These are phyloP conservation scores for Torymus aiolomorphi DNA, from an alignment of 2,888 invertebrate species.

Conservation along the genomic window DNA sequence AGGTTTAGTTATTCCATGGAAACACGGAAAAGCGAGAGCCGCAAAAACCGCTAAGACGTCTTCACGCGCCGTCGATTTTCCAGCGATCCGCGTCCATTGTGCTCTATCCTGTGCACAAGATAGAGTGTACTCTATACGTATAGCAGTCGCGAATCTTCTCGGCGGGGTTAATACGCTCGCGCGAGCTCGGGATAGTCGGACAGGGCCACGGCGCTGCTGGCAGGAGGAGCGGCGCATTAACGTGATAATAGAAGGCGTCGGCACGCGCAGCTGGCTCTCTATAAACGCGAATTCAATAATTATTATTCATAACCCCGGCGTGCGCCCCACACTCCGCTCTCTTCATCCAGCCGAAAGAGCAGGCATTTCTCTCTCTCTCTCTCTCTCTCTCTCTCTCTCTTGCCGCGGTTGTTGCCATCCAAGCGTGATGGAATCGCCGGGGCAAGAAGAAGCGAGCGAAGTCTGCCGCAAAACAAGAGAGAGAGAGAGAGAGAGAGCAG, in stretches of 20 bases:
- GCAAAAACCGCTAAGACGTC: slow-evolving; percentile 1
- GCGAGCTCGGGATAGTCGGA: too few relatives aligned
- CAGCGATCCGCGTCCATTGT: slow-evolving; percentile 48
- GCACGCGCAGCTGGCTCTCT: slow-evolving; percentile 55
- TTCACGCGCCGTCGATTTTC: slow-evolving; percentile 49
- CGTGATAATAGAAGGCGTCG: slow-evolving; percentile 56
- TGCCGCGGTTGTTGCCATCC: slow-evolving; percentile 60
- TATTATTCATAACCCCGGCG: slow-evolving; percentile 75
- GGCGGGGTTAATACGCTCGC: too few relatives aligned
- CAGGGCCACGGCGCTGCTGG: too few relatives aligned
- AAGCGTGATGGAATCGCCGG: slow-evolving; percentile 71
- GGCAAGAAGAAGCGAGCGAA: slow-evolving; percentile 70
- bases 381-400: too few relatives aligned
- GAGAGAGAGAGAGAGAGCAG: too few relatives aligned
- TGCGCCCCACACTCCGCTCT: slow-evolving; percentile 54
- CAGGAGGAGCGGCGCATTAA: slow-evolving; percentile 37
- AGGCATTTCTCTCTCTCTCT: slow-evolving; percentile 32
- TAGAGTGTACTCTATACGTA: not conserved
- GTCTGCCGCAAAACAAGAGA: slow-evolving; percentile 71
- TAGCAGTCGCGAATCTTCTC: too few relatives aligned
- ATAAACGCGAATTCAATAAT: slow-evolving; percentile 61
- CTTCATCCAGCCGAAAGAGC: slow-evolving; percentile 52
- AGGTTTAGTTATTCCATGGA: too few relatives aligned
- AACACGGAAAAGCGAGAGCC: not conserved
- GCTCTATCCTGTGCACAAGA: not conserved